Percentiles rank a stretch among this genome's conserved stretches.
phyloP scores from a whole-genome alignment of 2,113 vertebrate genomes.

The Loxodonta africana region DNA sequence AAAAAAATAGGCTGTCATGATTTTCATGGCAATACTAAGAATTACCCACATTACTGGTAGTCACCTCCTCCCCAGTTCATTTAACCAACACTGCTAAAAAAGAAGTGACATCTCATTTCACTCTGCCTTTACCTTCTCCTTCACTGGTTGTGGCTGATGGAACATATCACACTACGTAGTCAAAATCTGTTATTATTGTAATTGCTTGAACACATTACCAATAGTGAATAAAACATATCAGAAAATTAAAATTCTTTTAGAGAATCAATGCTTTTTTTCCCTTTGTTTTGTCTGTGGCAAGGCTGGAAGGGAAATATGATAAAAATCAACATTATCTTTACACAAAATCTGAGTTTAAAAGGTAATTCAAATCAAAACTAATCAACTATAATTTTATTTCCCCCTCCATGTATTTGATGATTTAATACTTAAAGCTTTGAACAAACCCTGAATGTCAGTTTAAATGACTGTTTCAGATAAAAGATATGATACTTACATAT shows the following conservation, averaged over 20 bases:
- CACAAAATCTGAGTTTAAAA: neutral
- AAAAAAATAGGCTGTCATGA: neutral
- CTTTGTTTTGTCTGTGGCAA: neutral
- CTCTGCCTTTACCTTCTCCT: neutral
- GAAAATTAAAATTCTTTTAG: neutral
- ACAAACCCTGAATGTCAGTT: neutral
- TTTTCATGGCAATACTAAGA: too few species aligned
- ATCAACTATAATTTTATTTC: neutral
- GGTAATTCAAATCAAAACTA: neutral
- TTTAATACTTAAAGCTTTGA: neutral
- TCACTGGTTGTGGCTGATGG: neutral
- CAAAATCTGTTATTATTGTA: neutral
- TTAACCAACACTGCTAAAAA: too few species aligned
- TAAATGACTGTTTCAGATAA: constrained; percentile 42
- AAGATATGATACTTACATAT: neutral
- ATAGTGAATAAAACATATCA: neutral
- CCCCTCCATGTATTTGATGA: neutral
- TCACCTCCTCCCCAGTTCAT: too few species aligned
- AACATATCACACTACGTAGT: neutral
- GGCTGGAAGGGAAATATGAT: neutral
- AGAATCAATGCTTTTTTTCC: neutral
- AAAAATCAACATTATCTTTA: neutral
- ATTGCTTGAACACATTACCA: neutral
- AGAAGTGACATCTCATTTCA: too few species aligned
- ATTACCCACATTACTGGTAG: too few species aligned